A percentile compares a stretch with the other conserved stretches of the same genome.
phyloP scores from a whole-genome alignment of 1,140 invertebrate genomes.

The Drosophila tristis region DNA sequence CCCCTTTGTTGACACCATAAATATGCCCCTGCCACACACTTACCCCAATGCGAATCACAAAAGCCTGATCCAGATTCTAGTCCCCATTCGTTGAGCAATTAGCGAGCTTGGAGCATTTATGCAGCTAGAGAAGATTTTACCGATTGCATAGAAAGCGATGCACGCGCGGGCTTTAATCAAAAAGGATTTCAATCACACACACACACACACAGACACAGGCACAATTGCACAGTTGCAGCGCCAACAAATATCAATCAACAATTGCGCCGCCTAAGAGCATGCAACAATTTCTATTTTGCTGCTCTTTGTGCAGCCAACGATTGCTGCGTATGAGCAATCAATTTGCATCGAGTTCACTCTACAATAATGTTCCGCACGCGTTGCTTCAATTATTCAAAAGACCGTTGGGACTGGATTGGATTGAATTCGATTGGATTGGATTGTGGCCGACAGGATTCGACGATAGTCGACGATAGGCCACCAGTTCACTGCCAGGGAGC shows the following conservation, averaged over 20 bases:
- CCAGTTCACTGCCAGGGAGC: neutral
- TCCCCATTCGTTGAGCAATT: slow-evolving; percentile 44
- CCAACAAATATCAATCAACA: slow-evolving; percentile 64
- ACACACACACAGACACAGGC: slow-evolving; percentile 16
- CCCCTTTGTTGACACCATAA: slow-evolving; percentile 41
- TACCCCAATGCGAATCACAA: slow-evolving; percentile 39
- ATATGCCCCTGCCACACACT: slow-evolving; percentile 28
- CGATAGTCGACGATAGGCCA: neutral
- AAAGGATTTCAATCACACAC: slow-evolving; percentile 33
- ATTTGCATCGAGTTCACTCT: slow-evolving; percentile 48
- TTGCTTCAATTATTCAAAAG: slow-evolving; percentile 69
- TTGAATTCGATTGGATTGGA: slow-evolving; percentile 4
- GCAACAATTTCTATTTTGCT: slow-evolving; percentile 61
- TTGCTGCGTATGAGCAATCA: slow-evolving; percentile 64
- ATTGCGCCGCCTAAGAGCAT: slow-evolving; percentile 59
- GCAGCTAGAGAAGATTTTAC: slow-evolving; percentile 31
- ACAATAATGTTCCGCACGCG: slow-evolving; percentile 41
- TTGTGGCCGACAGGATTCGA: neutral
- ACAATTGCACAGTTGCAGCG: slow-evolving; percentile 27
- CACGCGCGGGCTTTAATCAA: slow-evolving; percentile 70
- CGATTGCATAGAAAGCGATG: slow-evolving; percentile 64
- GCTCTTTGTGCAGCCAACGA: slow-evolving; percentile 24
- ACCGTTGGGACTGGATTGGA: slow-evolving; percentile 47
- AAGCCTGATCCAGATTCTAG: slow-evolving; percentile 22
- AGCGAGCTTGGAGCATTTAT: slow-evolving; percentile 41